Evolutionary conservation across 2,797 vertebrate species (phyloP).

Genomic region (Cirrhinus molitorella): DNA sequence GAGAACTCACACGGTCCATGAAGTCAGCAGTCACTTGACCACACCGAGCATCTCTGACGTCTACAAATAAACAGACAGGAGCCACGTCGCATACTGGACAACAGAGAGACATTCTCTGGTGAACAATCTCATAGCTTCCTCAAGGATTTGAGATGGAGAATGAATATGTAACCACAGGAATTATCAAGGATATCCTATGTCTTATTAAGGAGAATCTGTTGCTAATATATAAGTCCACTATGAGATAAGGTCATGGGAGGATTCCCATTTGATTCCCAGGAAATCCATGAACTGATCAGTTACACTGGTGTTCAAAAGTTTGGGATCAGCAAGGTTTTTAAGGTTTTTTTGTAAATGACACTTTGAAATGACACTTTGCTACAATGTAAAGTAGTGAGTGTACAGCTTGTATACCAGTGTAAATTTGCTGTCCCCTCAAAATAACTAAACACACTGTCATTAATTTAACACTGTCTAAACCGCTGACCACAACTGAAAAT

Average conservation of each 20-base stretch:
- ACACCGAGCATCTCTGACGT: constrained; percentile 65
- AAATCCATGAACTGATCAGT: not conserved
- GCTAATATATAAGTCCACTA: not conserved
- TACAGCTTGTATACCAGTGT: no score
- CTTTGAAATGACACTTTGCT: no score
- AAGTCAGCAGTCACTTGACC: constrained; percentile 66
- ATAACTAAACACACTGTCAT: no score
- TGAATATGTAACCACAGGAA: not conserved
- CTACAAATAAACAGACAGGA: constrained; percentile 59
- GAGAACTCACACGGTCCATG: constrained; percentile 65
- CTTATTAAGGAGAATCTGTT: not conserved
- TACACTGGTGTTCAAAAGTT: no score
- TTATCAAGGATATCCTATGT: not conserved
- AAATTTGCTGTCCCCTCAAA: no score
- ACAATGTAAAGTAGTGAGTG: no score
- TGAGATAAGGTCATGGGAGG: not conserved
- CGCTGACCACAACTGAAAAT: no score
- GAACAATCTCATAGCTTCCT: not conserved
- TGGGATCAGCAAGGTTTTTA: no score
- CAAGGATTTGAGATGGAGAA: not conserved
- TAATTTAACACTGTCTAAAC: no score
- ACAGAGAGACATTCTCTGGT: not conserved
- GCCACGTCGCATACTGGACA: constrained; percentile 35
- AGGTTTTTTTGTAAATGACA: no score
- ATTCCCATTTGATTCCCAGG: not conserved